A percentile compares a stretch with the other conserved stretches of the same genome.
phyloP scores from a whole-genome alignment of 2,113 vertebrate species.

The Nettapus auritus region DNA sequence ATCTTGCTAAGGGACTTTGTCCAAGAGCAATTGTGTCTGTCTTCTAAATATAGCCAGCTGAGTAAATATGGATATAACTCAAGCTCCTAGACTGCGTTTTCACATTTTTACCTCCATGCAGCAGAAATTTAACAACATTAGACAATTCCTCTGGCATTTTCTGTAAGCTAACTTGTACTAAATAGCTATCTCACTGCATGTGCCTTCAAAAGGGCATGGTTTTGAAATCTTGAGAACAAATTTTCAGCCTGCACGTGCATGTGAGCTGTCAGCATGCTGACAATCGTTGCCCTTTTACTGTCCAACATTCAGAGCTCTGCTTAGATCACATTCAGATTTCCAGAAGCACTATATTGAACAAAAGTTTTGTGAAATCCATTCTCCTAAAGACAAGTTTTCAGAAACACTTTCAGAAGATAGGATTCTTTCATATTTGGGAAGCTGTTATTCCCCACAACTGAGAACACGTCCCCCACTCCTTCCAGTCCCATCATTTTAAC shows the following conservation, averaged over 20 bases:
- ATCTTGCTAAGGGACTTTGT: neutral
- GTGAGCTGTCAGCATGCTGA: neutral
- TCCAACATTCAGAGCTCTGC: neutral
- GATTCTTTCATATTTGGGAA: neutral
- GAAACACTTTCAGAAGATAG: neutral
- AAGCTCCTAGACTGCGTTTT: neutral
- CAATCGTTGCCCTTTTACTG: neutral
- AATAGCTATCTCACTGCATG: neutral
- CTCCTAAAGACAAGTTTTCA: neutral
- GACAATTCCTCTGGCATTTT: constrained; percentile 28
- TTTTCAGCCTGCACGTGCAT: neutral
- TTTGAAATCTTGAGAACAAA: neutral
- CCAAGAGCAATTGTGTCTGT: neutral
- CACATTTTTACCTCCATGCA: constrained; percentile 39
- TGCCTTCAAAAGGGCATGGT: neutral
- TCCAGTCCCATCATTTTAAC: neutral
- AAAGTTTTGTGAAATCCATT: constrained; percentile 29
- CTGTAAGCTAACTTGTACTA: neutral
- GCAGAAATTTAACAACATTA: constrained; percentile 18
- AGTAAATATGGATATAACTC: neutral
- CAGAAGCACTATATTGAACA: constrained; percentile 18
- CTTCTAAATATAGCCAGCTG: neutral
- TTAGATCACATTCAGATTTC: neutral
- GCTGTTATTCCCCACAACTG: neutral
- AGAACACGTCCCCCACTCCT: neutral